Conservation (phyloP, 2,888 invertebrate genomes). For the Nematopogon swammerdamellus region DNA sequence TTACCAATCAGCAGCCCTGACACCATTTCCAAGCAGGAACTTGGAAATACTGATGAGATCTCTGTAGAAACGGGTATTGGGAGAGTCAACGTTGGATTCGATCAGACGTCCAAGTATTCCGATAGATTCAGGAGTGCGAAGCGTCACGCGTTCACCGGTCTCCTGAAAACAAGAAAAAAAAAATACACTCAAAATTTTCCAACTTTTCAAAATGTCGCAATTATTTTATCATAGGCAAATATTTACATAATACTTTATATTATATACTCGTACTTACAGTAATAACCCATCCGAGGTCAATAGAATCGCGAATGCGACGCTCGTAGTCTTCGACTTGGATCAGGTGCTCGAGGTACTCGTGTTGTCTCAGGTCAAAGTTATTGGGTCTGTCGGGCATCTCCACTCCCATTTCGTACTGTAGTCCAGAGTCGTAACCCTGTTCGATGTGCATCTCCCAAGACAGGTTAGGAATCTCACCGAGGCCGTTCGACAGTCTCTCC, state of each 20-base stretch:
- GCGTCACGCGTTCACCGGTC: constrained; percentile 51
- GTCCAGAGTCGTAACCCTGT: constrained; percentile 61
- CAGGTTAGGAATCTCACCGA: constrained; percentile 62
- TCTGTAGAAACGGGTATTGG: constrained; percentile 58
- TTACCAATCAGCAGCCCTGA: background rate
- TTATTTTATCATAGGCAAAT: background rate
- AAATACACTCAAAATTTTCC: background rate
- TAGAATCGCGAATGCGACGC: constrained; percentile 55
- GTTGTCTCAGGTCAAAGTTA: constrained; percentile 46
- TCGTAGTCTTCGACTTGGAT: constrained; percentile 47
- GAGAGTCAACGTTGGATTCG: constrained; percentile 61
- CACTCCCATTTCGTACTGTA: constrained; percentile 63
- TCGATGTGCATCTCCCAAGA: constrained; percentile 48
- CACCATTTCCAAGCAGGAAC: constrained; percentile 53
- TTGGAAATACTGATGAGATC: constrained; percentile 54
- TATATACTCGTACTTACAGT: constrained; percentile 26
- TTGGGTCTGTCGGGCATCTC: constrained; percentile 62
- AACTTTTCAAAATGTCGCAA: background rate
- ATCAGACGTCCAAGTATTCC: constrained; percentile 64
- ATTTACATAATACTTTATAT: no score
- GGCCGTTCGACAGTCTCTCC: constrained; percentile 68
- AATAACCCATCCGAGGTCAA: constrained; percentile 54
- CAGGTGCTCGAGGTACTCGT: constrained; percentile 35
- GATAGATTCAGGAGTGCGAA: constrained; percentile 60
- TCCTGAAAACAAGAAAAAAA: constrained; percentile 20